phyloP scores from a whole-genome alignment of 2,113 vertebrate species.

The Nerophis ophidion region DNA sequence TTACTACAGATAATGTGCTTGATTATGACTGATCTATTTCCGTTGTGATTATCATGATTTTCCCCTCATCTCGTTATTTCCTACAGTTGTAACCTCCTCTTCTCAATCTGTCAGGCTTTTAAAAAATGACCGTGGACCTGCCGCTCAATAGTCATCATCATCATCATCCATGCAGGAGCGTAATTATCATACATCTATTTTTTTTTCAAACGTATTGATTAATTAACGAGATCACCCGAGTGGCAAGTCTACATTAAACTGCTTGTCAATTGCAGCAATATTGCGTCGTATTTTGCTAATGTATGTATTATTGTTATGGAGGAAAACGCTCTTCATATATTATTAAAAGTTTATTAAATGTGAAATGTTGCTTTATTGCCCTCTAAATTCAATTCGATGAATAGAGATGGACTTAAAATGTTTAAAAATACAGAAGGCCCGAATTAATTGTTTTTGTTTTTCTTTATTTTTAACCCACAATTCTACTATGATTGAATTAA shows the following conservation, averaged over 20 bases:
- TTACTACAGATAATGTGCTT: slow-evolving; percentile 9
- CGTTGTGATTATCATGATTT: slow-evolving; percentile 51
- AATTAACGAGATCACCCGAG: slow-evolving; percentile 90
- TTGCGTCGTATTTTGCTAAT: not conserved
- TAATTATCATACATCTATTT: slow-evolving; percentile 91
- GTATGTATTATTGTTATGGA: not conserved
- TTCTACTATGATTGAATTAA: no score
- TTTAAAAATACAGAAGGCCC: slow-evolving; percentile 11
- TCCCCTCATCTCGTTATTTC: slow-evolving; percentile 64
- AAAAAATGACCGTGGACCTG: slow-evolving; percentile 74
- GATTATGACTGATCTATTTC: slow-evolving; percentile 43
- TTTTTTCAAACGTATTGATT: slow-evolving; percentile 74
- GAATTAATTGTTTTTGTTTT: not conserved
- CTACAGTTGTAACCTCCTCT: slow-evolving; percentile 79
- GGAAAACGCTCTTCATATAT: not conserved
- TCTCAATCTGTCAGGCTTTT: slow-evolving; percentile 86
- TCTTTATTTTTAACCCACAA: no score
- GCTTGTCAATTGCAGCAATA: slow-evolving; percentile 1
- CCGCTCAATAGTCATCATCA: slow-evolving; percentile 80
- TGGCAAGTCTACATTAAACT: slow-evolving; percentile 82
- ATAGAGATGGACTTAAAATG: slow-evolving; percentile 13
- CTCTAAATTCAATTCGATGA: slow-evolving; percentile 11
- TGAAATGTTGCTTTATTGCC: slow-evolving; percentile 24
- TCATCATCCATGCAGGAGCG: slow-evolving; percentile 73
- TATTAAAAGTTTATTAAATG: slow-evolving; percentile 10